Conservation (phyloP, 2,888 invertebrate species). For the Hecatera dysodea region DNA sequence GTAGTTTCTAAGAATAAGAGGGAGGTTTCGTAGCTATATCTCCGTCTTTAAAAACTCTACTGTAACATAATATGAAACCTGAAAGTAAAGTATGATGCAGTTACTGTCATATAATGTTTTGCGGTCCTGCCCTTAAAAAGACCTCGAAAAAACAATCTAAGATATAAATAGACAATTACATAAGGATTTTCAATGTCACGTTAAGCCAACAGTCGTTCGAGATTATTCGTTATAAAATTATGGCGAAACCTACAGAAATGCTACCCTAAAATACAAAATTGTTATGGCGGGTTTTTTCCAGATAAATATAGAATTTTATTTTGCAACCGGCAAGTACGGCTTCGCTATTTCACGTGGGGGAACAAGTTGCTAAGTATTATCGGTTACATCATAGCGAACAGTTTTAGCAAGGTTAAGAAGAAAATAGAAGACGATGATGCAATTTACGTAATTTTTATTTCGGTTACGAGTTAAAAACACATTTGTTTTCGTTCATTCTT, state of each 20-base stretch:
- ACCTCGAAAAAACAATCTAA: neutral
- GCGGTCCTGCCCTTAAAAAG: no score
- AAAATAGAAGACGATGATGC: neutral
- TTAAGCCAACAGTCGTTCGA: constrained; percentile 8
- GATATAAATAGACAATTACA: no score
- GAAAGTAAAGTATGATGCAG: neutral
- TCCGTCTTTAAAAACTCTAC: neutral
- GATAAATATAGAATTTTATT: constrained; percentile 28
- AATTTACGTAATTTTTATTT: constrained; percentile 13
- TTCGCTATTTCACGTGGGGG: constrained; percentile 28
- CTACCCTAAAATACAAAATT: constrained; percentile 3
- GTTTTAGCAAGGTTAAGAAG: constrained; percentile 5
- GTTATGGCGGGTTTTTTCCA: neutral
- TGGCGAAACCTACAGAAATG: constrained; percentile 8
- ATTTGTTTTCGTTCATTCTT: neutral
- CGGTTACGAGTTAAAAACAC: neutral
- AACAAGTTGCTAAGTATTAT: constrained; percentile 15
- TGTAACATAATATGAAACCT: neutral
- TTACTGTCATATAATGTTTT: neutral
- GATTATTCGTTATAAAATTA: neutral
- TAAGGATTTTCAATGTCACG: constrained; percentile 16
- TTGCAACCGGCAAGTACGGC: constrained; percentile 1
- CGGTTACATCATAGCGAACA: constrained; percentile 21
- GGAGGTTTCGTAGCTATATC: neutral
- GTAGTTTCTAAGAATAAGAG: neutral